These are phyloP conservation scores for Sterrhoptilus dennistouni DNA, from an alignment of 2,113 vertebrate genomes.

Conservation along the genomic window DNA sequence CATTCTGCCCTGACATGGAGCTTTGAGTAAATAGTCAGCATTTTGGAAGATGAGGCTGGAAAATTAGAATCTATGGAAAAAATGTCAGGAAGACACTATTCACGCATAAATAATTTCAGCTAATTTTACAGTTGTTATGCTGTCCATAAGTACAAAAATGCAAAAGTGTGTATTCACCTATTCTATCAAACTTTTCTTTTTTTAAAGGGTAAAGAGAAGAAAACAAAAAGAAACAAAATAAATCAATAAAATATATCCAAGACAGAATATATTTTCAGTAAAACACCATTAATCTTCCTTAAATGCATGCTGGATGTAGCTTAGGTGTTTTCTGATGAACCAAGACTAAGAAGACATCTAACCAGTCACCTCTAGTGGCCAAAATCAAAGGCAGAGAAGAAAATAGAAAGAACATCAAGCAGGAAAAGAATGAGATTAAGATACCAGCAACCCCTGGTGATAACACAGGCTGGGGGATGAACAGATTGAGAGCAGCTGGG, in stretches of 20 bases:
- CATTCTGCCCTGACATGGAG: conserved; percentile 3
- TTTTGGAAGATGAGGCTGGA: neutral
- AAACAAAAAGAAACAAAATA: neutral
- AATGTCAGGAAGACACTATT: neutral
- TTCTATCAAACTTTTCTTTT: neutral
- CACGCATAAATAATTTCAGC: neutral
- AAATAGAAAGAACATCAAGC: neutral
- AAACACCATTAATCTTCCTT: conserved; percentile 65
- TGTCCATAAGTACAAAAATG: neutral
- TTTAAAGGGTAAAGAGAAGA: neutral
- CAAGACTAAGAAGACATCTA: conserved; percentile 29
- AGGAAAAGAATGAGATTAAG: neutral
- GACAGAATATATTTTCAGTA: conserved; percentile 39
- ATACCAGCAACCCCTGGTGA: neutral
- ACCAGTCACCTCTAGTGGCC: neutral
- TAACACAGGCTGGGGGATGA: neutral
- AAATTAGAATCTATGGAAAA: conserved; percentile 13
- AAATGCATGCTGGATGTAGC: conserved; percentile 58
- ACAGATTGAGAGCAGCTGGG: neutral
- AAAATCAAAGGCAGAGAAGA: neutral
- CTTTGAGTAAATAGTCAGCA: conserved; percentile 23
- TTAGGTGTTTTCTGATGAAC: conserved; percentile 57
- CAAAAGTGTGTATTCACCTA: neutral
- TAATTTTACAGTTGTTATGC: neutral
- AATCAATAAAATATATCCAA: conserved; percentile 34